Conservation (phyloP, 2,113 vertebrate species). For the Pionites leucogaster region DNA sequence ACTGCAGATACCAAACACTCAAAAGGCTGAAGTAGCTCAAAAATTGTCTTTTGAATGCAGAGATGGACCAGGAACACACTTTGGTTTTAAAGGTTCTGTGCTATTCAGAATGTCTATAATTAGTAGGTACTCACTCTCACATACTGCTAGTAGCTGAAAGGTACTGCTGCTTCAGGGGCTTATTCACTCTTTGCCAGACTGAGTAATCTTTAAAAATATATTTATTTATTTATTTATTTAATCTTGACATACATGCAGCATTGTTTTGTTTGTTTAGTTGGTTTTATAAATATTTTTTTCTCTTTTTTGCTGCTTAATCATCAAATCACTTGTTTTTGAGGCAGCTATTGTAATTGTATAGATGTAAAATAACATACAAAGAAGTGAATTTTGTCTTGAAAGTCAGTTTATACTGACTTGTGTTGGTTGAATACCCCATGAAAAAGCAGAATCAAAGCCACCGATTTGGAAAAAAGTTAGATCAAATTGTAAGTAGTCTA, state of each 20-base stretch:
- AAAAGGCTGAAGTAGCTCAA: neutral
- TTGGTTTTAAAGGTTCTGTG: neutral
- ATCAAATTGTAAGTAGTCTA: neutral
- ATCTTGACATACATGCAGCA: neutral
- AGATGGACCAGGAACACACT: neutral
- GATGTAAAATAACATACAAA: neutral
- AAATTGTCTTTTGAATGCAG: neutral
- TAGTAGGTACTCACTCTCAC: neutral
- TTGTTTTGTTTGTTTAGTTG: neutral
- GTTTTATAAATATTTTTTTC: neutral
- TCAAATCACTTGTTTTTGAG: neutral
- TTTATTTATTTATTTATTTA: neutral
- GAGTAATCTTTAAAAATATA: neutral
- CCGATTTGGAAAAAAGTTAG: neutral
- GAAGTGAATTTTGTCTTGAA: neutral
- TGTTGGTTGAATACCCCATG: neutral
- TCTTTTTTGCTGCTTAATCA: neutral
- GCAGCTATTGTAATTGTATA: neutral
- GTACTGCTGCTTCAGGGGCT: neutral
- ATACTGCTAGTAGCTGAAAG: neutral
- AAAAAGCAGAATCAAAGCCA: neutral
- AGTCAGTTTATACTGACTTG: neutral
- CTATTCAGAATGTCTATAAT: neutral
- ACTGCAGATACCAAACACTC: neutral
- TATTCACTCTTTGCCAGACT: neutral